A percentile compares a stretch with the other conserved stretches of the same genome.
Conservation (phyloP, 2,797 vertebrate species). For the Apogon hyalosoma region DNA sequence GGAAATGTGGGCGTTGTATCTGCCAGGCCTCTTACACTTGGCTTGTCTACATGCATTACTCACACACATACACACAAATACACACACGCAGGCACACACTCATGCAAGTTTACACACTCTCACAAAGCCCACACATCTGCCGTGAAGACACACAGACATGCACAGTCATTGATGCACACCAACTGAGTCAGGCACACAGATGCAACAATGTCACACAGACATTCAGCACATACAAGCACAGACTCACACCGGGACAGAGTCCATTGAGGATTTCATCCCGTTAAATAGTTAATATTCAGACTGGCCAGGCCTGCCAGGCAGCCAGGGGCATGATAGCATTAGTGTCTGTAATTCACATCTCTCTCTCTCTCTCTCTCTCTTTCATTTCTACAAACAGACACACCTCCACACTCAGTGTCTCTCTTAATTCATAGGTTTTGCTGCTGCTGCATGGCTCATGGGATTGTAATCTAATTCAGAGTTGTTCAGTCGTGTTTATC, state of each 20-base stretch:
- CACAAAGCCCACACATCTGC: slow-evolving; percentile 5
- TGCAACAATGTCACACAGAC: slow-evolving; percentile 10
- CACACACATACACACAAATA: slow-evolving; percentile 51
- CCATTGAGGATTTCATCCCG: slow-evolving; percentile 56
- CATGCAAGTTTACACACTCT: slow-evolving; percentile 6
- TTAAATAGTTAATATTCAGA: slow-evolving; percentile 64
- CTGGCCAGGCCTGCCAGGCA: slow-evolving; percentile 43
- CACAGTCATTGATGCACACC: slow-evolving; percentile 30
- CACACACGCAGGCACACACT: slow-evolving; percentile 36
- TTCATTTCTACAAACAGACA: neutral
- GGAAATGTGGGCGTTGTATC: slow-evolving; percentile 80
- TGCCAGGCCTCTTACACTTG: slow-evolving; percentile 82
- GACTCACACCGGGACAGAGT: neutral
- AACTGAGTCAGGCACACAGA: slow-evolving; percentile 20
- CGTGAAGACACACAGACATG: slow-evolving; percentile 9
- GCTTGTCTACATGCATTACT: slow-evolving; percentile 81
- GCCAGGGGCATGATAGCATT: slow-evolving; percentile 47
- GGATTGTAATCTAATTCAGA: slow-evolving; percentile 56
- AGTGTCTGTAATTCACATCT: slow-evolving; percentile 36
- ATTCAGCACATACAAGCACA: slow-evolving; percentile 13
- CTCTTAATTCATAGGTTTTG: slow-evolving; percentile 33
- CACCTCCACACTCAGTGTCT: neutral
- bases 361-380: neutral
- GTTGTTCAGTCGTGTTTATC: slow-evolving; percentile 59
- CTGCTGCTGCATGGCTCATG: slow-evolving; percentile 46